Evolutionary conservation across 1,140 invertebrate genomes (phyloP).

Genomic region (Leptonema lineaticorne): DNA sequence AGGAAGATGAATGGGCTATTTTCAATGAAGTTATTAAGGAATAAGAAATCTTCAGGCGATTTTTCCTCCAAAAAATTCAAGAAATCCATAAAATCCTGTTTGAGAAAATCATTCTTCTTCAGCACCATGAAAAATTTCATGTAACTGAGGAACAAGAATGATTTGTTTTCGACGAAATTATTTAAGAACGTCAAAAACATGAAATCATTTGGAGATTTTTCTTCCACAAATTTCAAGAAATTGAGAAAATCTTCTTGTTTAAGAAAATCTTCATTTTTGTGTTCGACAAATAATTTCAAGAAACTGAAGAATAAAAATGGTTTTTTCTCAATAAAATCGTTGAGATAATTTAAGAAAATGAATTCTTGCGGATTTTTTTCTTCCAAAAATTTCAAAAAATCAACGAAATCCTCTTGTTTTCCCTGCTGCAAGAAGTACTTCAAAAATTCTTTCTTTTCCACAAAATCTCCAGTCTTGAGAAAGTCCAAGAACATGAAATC

Average conservation of each 20-base stretch:
- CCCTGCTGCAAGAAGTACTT: too few species aligned
- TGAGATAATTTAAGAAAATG: neutral
- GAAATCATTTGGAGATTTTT: neutral
- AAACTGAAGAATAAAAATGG: neutral
- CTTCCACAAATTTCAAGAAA: neutral
- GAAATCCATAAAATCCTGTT: neutral
- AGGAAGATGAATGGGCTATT: neutral
- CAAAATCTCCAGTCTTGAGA: neutral
- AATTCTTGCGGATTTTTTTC: neutral
- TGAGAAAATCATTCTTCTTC: neutral
- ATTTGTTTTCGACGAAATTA: neutral
- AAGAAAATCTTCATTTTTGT: too few species aligned
- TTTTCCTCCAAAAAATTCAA: neutral
- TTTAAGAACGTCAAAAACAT: neutral
- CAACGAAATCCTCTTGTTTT: neutral
- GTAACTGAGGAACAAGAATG: neutral
- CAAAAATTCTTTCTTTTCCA: too few species aligned
- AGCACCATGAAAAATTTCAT: neutral
- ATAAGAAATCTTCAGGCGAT: neutral
- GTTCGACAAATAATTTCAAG: neutral
- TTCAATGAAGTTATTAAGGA: neutral
- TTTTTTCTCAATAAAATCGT: neutral
- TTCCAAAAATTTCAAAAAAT: neutral
- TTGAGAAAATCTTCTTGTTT: neutral
- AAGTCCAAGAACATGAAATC: slow-evolving; percentile 6